A percentile compares a stretch with the other conserved stretches of the same genome.
phyloP scores from a whole-genome alignment of 1,140 invertebrate genomes.

The Rhopalosiphum maidis region DNA sequence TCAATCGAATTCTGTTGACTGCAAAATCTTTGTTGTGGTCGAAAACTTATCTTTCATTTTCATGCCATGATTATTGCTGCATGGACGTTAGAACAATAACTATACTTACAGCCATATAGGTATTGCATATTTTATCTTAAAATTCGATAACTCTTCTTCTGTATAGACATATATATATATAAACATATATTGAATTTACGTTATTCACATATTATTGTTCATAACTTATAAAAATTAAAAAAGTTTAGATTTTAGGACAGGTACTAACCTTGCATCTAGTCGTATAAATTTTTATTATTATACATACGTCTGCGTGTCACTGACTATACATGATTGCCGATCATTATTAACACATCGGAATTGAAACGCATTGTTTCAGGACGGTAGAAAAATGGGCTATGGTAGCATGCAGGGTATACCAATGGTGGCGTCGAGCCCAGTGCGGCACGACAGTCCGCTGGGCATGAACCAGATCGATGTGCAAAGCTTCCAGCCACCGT shows the following conservation, averaged over 20 bases:
- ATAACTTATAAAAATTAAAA: not conserved
- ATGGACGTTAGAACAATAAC: not conserved
- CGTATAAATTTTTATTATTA: not conserved
- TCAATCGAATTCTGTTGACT: not conserved
- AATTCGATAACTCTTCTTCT: not conserved
- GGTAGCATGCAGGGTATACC: conserved; percentile 93
- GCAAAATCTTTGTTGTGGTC: not conserved
- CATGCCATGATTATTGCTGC: not conserved
- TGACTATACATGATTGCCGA: not conserved
- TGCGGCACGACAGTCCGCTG: conserved; percentile 88
- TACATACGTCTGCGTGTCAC: not conserved
- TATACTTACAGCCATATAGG: not conserved
- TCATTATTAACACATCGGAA: not conserved
- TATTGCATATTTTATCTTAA: not conserved
- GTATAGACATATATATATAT: not conserved
- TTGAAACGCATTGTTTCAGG: conserved; percentile 68
- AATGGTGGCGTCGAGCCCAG: conserved; percentile 94
- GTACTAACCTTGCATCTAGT: not conserved
- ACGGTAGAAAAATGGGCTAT: conserved; percentile 90
- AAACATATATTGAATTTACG: not conserved
- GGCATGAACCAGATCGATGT: conserved; percentile 88
- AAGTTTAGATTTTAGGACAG: not conserved
- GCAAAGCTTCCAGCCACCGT: conserved; percentile 94
- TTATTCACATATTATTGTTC: not conserved
- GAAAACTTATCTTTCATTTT: not conserved